Percentiles rank a stretch among this genome's conserved stretches.
Conservation (phyloP, 2,113 vertebrate species). For the Mobula hypostoma region DNA sequence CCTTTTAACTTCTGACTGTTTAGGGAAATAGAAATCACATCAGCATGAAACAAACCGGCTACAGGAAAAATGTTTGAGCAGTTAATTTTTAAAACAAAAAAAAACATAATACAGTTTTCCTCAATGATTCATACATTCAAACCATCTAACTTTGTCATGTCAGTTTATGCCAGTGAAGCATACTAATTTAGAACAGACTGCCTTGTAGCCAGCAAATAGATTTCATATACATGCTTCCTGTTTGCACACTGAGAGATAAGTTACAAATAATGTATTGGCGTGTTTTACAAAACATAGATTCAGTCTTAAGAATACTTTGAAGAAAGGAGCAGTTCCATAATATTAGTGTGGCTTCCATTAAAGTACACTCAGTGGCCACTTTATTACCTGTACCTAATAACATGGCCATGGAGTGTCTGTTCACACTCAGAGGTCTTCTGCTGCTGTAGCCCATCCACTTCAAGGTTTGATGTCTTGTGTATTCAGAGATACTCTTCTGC, state of each 20-base stretch:
- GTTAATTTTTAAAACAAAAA: not conserved
- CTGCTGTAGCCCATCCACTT: too few species aligned
- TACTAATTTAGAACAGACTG: not conserved
- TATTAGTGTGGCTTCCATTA: not conserved
- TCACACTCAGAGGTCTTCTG: too few species aligned
- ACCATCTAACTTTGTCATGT: not conserved
- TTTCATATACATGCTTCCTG: not conserved
- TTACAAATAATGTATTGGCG: slow-evolving; percentile 56
- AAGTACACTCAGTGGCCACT: not conserved
- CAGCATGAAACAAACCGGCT: not conserved
- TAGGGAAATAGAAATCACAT: not conserved
- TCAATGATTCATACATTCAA: not conserved
- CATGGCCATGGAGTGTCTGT: too few species aligned
- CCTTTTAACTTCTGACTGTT: too few species aligned
- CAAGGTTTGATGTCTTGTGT: too few species aligned
- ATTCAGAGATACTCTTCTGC: too few species aligned
- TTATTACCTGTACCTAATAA: too few species aligned
- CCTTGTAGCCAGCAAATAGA: not conserved
- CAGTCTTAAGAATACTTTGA: slow-evolving; percentile 44
- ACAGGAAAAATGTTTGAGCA: not conserved
- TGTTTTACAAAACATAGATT: slow-evolving; percentile 51
- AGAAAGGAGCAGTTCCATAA: not conserved
- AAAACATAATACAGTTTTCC: not conserved
- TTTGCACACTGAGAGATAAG: not conserved
- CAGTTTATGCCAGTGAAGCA: not conserved